Conservation (phyloP, 1,140 invertebrate genomes). For the Drosophila kepulauana region DNA sequence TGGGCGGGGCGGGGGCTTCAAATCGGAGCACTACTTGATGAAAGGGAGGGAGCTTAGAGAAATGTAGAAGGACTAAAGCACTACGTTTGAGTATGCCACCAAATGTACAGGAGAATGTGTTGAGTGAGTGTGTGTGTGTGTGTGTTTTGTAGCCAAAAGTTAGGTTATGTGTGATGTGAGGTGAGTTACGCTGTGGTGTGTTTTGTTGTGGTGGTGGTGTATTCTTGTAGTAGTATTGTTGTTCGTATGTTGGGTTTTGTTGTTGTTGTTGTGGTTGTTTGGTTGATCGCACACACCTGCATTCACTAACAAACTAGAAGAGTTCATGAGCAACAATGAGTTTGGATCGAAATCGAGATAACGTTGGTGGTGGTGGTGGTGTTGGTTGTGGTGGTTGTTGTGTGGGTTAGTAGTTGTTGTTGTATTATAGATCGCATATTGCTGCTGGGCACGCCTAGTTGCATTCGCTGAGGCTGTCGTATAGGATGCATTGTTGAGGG, state of each 20-base stretch:
- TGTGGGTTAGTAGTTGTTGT: slow-evolving; percentile 73
- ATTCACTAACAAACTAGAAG: slow-evolving; percentile 85
- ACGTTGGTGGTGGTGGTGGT: slow-evolving; percentile 41
- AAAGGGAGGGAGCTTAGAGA: not conserved
- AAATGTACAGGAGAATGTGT: not conserved
- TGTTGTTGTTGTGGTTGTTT: slow-evolving; percentile 34
- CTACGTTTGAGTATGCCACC: slow-evolving; percentile 1
- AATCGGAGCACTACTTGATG: slow-evolving; percentile 6
- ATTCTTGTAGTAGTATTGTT: slow-evolving; percentile 34
- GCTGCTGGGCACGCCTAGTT: slow-evolving; percentile 80
- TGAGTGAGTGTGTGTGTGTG: not conserved
- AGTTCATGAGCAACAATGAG: slow-evolving; percentile 85
- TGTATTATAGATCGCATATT: slow-evolving; percentile 80
- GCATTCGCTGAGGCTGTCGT: slow-evolving; percentile 59
- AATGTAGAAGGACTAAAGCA: slow-evolving; percentile 12
- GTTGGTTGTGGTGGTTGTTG: slow-evolving; percentile 10
- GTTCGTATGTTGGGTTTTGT: slow-evolving; percentile 22
- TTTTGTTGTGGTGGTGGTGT: slow-evolving; percentile 19
- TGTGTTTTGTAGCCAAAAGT: not conserved
- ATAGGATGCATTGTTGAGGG: slow-evolving; percentile 64
- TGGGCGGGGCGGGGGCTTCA: slow-evolving; percentile 11
- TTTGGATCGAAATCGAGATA: slow-evolving; percentile 84
- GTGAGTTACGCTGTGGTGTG: slow-evolving; percentile 10
- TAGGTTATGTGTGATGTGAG: slow-evolving; percentile 6
- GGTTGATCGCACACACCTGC: slow-evolving; percentile 80